These are phyloP conservation scores for Fundulus diaphanus DNA, from an alignment of 2,797 vertebrate species.

Conservation along the genomic window DNA sequence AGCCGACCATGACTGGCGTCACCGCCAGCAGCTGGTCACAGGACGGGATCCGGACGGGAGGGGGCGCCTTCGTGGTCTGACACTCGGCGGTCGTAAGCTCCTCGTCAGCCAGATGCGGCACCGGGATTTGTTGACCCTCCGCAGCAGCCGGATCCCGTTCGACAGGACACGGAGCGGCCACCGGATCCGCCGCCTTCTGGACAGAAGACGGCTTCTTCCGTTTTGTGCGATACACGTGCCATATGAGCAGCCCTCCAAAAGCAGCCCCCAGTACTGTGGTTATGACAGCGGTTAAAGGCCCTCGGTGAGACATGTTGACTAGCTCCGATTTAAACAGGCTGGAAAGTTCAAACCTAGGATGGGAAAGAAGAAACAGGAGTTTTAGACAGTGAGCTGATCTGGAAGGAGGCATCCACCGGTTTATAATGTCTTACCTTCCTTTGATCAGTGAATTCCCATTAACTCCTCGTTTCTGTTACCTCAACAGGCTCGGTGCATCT, in stretches of 20 bases:
- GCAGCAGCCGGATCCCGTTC: slow-evolving; percentile 12
- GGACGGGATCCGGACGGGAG: slow-evolving; percentile 58
- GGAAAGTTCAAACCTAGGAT: slow-evolving; percentile 41
- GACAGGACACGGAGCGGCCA: slow-evolving; percentile 17
- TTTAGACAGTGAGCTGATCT: neutral
- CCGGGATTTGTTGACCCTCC: slow-evolving; percentile 1
- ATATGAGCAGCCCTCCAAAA: slow-evolving; percentile 88
- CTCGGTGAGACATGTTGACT: slow-evolving; percentile 85
- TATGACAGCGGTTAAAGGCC: slow-evolving; percentile 81
- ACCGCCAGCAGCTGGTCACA: slow-evolving; percentile 81
- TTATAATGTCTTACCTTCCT: slow-evolving; percentile 35
- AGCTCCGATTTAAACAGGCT: slow-evolving; percentile 4
- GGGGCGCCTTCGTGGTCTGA: slow-evolving; percentile 26
- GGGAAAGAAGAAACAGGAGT: neutral
- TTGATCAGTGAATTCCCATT: slow-evolving; percentile 39
- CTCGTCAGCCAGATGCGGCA: neutral
- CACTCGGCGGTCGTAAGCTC: slow-evolving; percentile 35
- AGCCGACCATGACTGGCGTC: slow-evolving; percentile 85
- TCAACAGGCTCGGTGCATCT: slow-evolving; percentile 33
- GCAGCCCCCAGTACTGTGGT: slow-evolving; percentile 86
- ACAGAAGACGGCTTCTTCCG: slow-evolving; percentile 73
- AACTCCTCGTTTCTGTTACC: slow-evolving; percentile 14
- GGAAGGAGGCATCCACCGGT: rapidly evolving
- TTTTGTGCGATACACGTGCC: slow-evolving; percentile 82
- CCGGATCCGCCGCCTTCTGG: slow-evolving; percentile 53